Conservation (phyloP, 2,888 invertebrate genomes). For the Tetramorium bicarinatum region DNA sequence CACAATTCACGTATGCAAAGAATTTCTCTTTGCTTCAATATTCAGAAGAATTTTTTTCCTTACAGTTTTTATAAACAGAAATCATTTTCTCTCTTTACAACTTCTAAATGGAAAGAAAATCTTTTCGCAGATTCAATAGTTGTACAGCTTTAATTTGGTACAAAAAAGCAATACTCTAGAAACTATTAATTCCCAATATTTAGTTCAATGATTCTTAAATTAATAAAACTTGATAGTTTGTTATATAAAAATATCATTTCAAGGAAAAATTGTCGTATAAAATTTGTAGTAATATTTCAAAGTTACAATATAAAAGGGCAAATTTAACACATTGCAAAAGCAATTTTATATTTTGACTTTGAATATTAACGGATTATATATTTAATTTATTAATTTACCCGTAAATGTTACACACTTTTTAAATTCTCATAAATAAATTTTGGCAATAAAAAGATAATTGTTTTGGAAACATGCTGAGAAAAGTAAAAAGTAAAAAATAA, state of each 20-base stretch:
- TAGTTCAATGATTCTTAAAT: neutral
- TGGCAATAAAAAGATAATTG: neutral
- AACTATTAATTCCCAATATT: neutral
- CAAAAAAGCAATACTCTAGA: neutral
- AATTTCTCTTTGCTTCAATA: neutral
- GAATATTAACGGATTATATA: neutral
- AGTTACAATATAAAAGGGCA: neutral
- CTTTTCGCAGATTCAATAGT: neutral
- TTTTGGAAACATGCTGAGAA: neutral
- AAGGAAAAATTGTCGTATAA: neutral
- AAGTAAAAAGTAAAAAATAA: neutral
- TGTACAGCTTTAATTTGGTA: neutral
- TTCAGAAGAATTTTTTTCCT: neutral
- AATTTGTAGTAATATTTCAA: neutral
- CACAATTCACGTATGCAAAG: neutral
- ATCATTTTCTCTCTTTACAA: neutral
- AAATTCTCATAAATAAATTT: neutral
- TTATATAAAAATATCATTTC: neutral
- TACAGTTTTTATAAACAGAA: neutral
- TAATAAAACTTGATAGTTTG: neutral
- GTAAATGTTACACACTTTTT: neutral
- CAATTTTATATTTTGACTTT: neutral
- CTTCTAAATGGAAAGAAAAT: neutral
- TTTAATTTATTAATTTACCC: neutral
- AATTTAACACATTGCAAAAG: neutral